phyloP scores from a whole-genome alignment of 1,140 invertebrate species.

The Leptinotarsa defecta region DNA sequence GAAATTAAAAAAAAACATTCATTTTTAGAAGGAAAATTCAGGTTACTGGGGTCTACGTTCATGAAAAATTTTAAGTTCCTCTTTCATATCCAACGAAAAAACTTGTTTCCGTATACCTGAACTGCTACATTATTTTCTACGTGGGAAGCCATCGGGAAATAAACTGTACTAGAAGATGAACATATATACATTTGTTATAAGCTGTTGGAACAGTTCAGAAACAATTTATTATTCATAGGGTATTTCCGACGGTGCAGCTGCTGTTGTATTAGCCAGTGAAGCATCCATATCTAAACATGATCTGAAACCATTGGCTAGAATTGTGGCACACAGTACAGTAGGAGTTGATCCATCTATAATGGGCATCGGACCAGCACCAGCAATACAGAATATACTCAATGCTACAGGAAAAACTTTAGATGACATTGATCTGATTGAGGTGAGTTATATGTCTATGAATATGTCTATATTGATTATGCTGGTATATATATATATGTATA shows the following conservation, averaged over 20 bases:
- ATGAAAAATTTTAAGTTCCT: too few relatives aligned
- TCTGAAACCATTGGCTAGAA: conserved; percentile 77
- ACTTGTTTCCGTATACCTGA: too few relatives aligned
- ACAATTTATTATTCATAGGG: conserved; percentile 64
- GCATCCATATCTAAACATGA: conserved; percentile 81
- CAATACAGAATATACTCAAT: conserved; percentile 82
- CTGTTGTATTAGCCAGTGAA: conserved; percentile 88
- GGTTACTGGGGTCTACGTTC: too few relatives aligned
- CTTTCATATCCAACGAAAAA: too few relatives aligned
- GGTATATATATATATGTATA: too few relatives aligned
- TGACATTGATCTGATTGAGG: conserved; percentile 93
- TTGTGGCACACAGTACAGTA: conserved; percentile 76
- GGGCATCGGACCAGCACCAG: conserved; percentile 92
- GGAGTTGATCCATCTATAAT: conserved; percentile 87
- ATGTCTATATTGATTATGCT: too few relatives aligned
- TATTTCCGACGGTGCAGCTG: conserved; percentile 93
- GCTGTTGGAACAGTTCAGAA: background rate
- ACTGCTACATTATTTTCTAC: too few relatives aligned
- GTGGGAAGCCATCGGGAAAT: too few relatives aligned
- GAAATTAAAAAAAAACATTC: too few relatives aligned
- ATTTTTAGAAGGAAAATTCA: too few relatives aligned
- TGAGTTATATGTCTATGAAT: conserved; percentile 55
- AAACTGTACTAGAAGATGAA: too few relatives aligned
- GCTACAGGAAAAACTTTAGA: conserved; percentile 74
- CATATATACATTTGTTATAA: too few relatives aligned